phyloP scores from a whole-genome alignment of 2,888 invertebrate genomes.

The Boloria euphrosyne region DNA sequence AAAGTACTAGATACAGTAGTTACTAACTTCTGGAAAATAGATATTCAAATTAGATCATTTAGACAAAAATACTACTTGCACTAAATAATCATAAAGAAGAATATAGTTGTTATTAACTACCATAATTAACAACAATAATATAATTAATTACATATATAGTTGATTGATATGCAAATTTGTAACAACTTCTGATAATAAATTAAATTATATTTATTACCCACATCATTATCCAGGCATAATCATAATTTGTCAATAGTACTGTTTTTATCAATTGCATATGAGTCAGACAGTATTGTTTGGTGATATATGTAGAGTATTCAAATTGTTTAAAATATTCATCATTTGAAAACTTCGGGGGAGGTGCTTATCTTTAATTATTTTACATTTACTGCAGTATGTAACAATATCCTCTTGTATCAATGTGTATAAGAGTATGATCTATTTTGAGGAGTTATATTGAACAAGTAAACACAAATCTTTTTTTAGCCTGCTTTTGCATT shows the following conservation, averaged over 20 bases:
- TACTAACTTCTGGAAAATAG: not conserved
- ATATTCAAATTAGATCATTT: too few species aligned
- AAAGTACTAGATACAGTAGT: too few species aligned
- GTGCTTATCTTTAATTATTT: too few species aligned
- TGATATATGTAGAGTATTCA: not conserved
- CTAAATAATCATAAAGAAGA: not conserved
- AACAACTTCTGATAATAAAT: slow-evolving; percentile 8
- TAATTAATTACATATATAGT: not conserved
- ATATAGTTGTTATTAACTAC: not conserved
- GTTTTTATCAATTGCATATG: slow-evolving; percentile 2
- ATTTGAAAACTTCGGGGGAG: too few species aligned
- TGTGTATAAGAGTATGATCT: too few species aligned
- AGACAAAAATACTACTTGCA: too few species aligned
- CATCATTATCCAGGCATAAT: not conserved
- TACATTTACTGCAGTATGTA: too few species aligned
- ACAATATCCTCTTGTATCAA: too few species aligned
- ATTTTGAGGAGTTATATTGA: too few species aligned
- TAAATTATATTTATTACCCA: slow-evolving; percentile 1
- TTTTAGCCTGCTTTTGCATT: too few species aligned
- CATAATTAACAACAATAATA: not conserved
- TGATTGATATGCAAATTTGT: slow-evolving; percentile 9
- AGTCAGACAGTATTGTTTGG: slow-evolving; percentile 13
- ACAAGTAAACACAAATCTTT: too few species aligned
- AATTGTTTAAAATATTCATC: too few species aligned
- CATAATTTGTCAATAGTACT: slow-evolving; percentile 11